These are phyloP conservation scores for Catharus fuscescens DNA, from an alignment of 2,113 vertebrate species.

Conservation along the genomic window DNA sequence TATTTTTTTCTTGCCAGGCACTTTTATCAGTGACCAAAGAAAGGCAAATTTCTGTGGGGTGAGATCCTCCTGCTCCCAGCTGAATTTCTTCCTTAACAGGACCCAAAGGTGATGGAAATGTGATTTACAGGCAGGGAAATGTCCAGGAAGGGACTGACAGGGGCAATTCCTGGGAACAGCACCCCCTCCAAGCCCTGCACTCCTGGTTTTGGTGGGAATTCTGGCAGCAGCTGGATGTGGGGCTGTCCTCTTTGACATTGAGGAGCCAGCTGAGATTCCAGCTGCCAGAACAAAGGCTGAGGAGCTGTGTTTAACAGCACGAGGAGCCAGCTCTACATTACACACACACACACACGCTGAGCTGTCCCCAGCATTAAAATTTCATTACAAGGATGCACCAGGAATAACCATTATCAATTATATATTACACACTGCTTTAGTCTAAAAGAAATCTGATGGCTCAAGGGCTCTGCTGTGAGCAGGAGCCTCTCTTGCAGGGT, in stretches of 20 bases:
- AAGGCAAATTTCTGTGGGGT: neutral
- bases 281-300: neutral
- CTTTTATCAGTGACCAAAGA: neutral
- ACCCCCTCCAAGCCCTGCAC: neutral
- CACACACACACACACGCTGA: neutral
- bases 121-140: neutral
- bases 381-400: slow-evolving; percentile 46
- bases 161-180: neutral
- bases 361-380: slow-evolving; percentile 42
- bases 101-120: neutral
- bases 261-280: neutral
- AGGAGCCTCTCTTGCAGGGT: neutral
- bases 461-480: neutral
- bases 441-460: slow-evolving; percentile 9
- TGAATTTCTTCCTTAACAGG: neutral
- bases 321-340: neutral
- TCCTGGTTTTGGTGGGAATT: neutral
- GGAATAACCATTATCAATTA: slow-evolving; percentile 59
- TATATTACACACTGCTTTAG: slow-evolving; percentile 4
- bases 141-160: neutral
- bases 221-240: neutral
- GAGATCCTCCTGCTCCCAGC: neutral
- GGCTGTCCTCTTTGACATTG: neutral
- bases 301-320: neutral
- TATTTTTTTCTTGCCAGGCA: neutral